Evolutionary conservation across 2,113 vertebrate species (phyloP), one percentile per base, ranked within the genome.

Genomic region (Empidonax alnorum): DNA sequence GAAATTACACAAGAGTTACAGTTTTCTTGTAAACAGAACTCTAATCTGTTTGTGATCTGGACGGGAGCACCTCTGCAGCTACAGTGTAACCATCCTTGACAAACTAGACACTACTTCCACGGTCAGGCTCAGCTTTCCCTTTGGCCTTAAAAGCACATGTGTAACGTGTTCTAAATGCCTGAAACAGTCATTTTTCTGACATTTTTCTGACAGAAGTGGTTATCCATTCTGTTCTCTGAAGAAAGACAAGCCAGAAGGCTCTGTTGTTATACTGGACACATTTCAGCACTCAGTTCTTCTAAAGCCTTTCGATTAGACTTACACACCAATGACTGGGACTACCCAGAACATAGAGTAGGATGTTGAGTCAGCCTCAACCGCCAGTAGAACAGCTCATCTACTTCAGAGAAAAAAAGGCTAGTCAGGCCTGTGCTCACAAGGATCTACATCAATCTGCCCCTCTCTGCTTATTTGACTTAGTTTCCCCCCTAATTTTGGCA

Each of bases 371-470:
- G 41, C 44, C 35, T 65, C 53, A 53, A 35, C 56, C 56, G 44
- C 44, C 80, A 90, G 22, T n/a, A 91, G 84, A 75, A 41, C 37
- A 71, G 30, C n/a, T 89, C 53, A 17, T 9, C 25, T 27, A 37
- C 66, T 78, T 81, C 62, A 73, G 66, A 87, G 46, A 91, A 92
- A 46, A 56, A 72, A 77, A 78, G 39, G 13, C 35, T 55, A 61
- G 39, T 52, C 8, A 59, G 31, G 31, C 63, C 56, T 89, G 35
- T 72, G 56, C 20, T 84, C 24, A 47, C 20, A 87, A 84, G 22
- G 24, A 81, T 63, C 30, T 37, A 23, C 16, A 75, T 23, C 12
- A 5, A 81, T n/a, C 55, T 42, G 39, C 39, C 41, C 24, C 59
- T 59, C 49, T 49, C 68, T 65, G 25, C 49, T 52, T 23, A 19